phyloP scores from a whole-genome alignment of 2,113 vertebrate species.

The Peromyscus polionotus region DNA sequence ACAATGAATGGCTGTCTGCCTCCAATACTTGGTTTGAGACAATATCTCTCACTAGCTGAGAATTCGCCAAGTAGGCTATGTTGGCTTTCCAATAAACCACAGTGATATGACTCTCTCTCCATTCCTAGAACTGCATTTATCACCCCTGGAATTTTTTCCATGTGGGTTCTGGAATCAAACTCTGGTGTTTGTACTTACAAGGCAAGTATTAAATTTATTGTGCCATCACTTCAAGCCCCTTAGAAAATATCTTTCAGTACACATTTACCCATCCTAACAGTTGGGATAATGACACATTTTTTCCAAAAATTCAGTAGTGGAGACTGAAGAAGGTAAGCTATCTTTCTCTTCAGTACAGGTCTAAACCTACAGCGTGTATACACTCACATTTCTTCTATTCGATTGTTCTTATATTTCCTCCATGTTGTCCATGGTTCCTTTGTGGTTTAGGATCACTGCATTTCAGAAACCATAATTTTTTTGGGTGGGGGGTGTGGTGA shows the following conservation, averaged over 20 bases:
- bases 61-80: background rate
- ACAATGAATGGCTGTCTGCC: background rate
- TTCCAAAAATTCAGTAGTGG: background rate
- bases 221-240: background rate
- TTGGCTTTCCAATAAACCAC: background rate
- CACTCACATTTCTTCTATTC: background rate
- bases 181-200: background rate
- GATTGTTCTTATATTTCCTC: background rate
- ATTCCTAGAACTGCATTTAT: too few relatives aligned
- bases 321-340: background rate
- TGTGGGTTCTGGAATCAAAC: background rate
- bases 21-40: background rate
- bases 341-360: background rate
- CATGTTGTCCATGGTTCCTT: background rate
- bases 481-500: too few relatives aligned
- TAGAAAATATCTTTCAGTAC: background rate
- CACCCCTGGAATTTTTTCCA: too few relatives aligned
- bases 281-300: background rate
- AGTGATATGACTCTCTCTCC: too few relatives aligned
- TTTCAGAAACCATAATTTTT: background rate
- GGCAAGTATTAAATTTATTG: too few relatives aligned
- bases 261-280: background rate
- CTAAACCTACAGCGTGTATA: background rate
- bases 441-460: background rate
- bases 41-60: too few relatives aligned